phyloP scores from a whole-genome alignment of 2,797 vertebrate genomes.

The Spinibarbus caldwelli region DNA sequence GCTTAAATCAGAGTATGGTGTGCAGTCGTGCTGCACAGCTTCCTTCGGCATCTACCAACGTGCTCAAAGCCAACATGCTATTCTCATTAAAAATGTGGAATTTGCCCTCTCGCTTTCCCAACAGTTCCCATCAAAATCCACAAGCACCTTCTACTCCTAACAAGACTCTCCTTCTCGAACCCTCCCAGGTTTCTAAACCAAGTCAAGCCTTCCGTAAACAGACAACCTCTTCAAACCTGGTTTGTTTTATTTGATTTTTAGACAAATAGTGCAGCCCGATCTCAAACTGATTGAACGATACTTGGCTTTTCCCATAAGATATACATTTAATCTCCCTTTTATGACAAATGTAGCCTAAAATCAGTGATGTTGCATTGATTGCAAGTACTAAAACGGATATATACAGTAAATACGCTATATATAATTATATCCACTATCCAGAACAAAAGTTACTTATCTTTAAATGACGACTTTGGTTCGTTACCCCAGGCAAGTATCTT shows the following conservation, averaged over 20 bases:
- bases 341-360: constrained; percentile 55
- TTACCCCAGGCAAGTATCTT: constrained; percentile 73
- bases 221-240: constrained; percentile 47
- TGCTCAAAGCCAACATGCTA: constrained; percentile 84
- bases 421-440: constrained; percentile 71
- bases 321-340: constrained; percentile 53
- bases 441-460: constrained; percentile 69
- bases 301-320: constrained; percentile 33
- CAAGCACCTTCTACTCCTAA: constrained; percentile 68
- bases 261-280: constrained; percentile 19
- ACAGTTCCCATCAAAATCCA: constrained; percentile 69
- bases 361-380: constrained; percentile 64
- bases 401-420: constrained; percentile 64
- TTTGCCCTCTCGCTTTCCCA: constrained; percentile 45
- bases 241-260: constrained; percentile 60
- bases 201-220: constrained; percentile 57
- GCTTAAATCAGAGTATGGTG: constrained; percentile 56
- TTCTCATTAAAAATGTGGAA: constrained; percentile 75
- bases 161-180: constrained; percentile 67
- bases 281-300: constrained; percentile 26
- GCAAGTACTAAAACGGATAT: constrained; percentile 64
- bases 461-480: constrained; percentile 77
- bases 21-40: constrained; percentile 62
- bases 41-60: constrained; percentile 77
- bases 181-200: constrained; percentile 61